Evolutionary conservation across 2,888 invertebrate species (phyloP).

Genomic region (Parnassius orleans): DNA sequence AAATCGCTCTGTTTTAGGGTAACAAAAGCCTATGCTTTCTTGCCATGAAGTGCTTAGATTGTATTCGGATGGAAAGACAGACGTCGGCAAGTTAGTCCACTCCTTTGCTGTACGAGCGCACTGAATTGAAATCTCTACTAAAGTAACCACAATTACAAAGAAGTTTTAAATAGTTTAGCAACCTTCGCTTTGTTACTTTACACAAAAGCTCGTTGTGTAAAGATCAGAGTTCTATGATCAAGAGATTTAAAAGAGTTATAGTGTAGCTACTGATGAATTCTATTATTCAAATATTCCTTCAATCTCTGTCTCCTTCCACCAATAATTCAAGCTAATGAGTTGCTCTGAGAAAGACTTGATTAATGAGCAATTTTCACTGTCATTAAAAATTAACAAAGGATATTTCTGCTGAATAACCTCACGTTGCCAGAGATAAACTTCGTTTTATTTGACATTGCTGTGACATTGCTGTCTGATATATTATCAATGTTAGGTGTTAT

Average conservation of each 20-base stretch:
- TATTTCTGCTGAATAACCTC: slow-evolving; percentile 13
- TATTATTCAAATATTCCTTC: slow-evolving; percentile 26
- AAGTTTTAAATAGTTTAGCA: too few species aligned
- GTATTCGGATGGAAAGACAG: too few species aligned
- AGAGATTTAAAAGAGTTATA: slow-evolving; percentile 16
- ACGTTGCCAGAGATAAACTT: background rate
- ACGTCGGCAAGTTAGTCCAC: too few species aligned
- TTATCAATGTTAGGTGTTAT: background rate
- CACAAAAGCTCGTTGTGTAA: slow-evolving; percentile 21
- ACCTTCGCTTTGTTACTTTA: slow-evolving; percentile 3
- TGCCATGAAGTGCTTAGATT: too few species aligned
- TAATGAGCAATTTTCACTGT: slow-evolving; percentile 29
- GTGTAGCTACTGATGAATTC: slow-evolving; percentile 21
- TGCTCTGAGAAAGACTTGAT: slow-evolving; percentile 22
- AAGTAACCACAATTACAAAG: too few species aligned
- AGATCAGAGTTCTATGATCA: slow-evolving; percentile 10
- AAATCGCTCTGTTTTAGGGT: too few species aligned
- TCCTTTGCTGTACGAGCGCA: too few species aligned
- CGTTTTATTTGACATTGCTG: slow-evolving; percentile 2
- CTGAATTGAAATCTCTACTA: too few species aligned
- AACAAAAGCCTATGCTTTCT: too few species aligned
- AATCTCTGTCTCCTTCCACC: slow-evolving; percentile 17
- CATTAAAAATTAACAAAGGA: slow-evolving; percentile 24
- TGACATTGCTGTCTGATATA: background rate
- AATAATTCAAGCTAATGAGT: slow-evolving; percentile 27